These are phyloP conservation scores for Meiosimyza platycephala DNA, from an alignment of 2,888 invertebrate genomes.

Conservation along the genomic window DNA sequence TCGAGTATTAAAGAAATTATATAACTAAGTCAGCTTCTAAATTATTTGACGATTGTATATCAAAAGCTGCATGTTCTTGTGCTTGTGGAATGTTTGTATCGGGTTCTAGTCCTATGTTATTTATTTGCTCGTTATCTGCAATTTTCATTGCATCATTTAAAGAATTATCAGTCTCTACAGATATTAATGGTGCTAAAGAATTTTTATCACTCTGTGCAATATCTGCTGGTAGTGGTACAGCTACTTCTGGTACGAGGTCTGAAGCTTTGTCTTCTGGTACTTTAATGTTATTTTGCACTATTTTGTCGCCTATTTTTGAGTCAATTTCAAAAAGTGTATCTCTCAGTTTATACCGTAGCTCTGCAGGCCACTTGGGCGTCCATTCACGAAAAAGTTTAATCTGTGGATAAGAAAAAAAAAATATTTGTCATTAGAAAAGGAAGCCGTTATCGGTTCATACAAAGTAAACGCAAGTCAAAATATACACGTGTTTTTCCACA, in stretches of 20 bases:
- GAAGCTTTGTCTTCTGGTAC: conserved; percentile 13
- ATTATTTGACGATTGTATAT: conserved; percentile 10
- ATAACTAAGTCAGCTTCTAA: too few relatives aligned
- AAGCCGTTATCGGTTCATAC: too few relatives aligned
- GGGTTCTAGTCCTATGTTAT: conserved; percentile 25
- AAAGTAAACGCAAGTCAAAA: too few relatives aligned
- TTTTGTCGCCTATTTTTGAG: conserved; percentile 77
- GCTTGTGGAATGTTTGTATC: conserved; percentile 17
- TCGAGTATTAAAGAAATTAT: too few relatives aligned
- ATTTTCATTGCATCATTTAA: conserved; percentile 49
- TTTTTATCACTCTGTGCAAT: conserved; percentile 12
- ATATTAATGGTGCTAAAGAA: conserved; percentile 1
- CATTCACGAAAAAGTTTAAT: conserved; percentile 87
- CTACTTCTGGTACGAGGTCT: conserved; percentile 31
- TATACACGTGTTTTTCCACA: too few relatives aligned
- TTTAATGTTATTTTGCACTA: conserved; percentile 62
- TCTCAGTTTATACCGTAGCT: conserved; percentile 77
- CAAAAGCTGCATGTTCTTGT: conserved; percentile 24
- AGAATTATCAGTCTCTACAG: conserved; percentile 38
- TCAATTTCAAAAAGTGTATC: conserved; percentile 79
- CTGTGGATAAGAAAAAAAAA: conserved; percentile 64
- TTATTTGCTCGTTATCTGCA: conserved; percentile 45
- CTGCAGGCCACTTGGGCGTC: conserved; percentile 82
- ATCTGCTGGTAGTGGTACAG: conserved; percentile 31
- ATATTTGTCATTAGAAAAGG: background rate